A percentile compares a stretch with the other conserved stretches of the same genome.
phyloP scores from a whole-genome alignment of 2,888 invertebrate genomes.

The Mythimna ferrago region DNA sequence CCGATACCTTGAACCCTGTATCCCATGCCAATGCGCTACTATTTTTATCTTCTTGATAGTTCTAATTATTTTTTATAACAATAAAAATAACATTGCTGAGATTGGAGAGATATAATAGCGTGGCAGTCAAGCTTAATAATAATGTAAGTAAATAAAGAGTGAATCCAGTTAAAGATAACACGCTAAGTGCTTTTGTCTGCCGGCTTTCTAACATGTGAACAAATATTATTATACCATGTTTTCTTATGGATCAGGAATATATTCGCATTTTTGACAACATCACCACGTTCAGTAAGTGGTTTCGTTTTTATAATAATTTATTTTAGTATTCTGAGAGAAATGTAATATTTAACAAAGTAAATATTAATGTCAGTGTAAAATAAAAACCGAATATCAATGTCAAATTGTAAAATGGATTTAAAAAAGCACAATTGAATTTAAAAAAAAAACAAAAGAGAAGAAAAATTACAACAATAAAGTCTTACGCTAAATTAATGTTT shows the following conservation, averaged over 20 bases:
- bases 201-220: slow-evolving; percentile 64
- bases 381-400: too few species aligned
- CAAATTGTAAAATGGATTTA: too few species aligned
- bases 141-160: slow-evolving; percentile 43
- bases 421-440: too few species aligned
- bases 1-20: too few species aligned
- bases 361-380: too few species aligned
- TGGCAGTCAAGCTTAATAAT: slow-evolving; percentile 22
- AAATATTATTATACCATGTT: slow-evolving; percentile 67
- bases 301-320: slow-evolving; percentile 33
- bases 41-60: too few species aligned
- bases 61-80: neutral
- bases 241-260: slow-evolving; percentile 64
- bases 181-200: slow-evolving; percentile 70
- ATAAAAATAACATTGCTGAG: neutral
- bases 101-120: slow-evolving; percentile 5
- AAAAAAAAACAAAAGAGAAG: too few species aligned
- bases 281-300: slow-evolving; percentile 23
- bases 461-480: too few species aligned
- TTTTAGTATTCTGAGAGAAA: neutral
- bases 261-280: slow-evolving; percentile 53
- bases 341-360: too few species aligned
- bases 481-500: too few species aligned
- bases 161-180: slow-evolving; percentile 51
- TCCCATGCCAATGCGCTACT: too few species aligned